Evolutionary conservation across 1,140 invertebrate genomes (phyloP).

Genomic region (Batillaria attramentaria): DNA sequence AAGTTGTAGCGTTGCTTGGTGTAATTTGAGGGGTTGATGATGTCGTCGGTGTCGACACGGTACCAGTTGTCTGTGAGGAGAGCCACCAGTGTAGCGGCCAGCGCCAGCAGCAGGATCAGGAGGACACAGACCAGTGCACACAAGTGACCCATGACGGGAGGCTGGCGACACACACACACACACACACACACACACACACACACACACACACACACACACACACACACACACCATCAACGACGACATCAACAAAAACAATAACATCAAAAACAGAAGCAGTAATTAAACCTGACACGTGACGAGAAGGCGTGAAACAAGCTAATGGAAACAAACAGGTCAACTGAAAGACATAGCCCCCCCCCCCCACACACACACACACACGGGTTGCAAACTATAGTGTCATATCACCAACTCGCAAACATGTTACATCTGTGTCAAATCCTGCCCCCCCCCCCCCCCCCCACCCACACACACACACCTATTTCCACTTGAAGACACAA

Average conservation of each 20-base stretch:
- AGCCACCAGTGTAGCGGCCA: constrained; percentile 42
- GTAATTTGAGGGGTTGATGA: constrained; percentile 33
- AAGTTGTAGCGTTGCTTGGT: constrained; percentile 40
- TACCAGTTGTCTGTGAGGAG: constrained; percentile 54
- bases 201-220: constrained; percentile 6
- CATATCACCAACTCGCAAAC: no score
- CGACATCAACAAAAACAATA: no score
- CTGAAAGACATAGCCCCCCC: no score
- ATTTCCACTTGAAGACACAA: no score
- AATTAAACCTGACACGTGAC: no score
- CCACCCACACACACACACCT: no score
- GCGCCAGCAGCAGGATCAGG: constrained; percentile 42
- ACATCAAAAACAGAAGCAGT: no score
- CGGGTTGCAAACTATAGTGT: no score
- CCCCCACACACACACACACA: no score
- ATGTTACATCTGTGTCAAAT: no score
- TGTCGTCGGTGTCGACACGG: constrained; percentile 23
- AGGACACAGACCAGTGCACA: constrained; percentile 35
- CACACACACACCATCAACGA: constrained; percentile 1
- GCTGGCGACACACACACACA: constrained; percentile 10
- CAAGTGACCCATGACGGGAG: constrained; percentile 12
- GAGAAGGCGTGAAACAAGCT: background rate
- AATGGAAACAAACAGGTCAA: background rate
- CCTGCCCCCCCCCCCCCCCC: no score
- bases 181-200: constrained; percentile 12